A percentile compares a stretch with the other conserved stretches of the same genome.
These are phyloP conservation scores for Crotalus tigris DNA, from an alignment of 2,113 vertebrate species.

Conservation along the genomic window DNA sequence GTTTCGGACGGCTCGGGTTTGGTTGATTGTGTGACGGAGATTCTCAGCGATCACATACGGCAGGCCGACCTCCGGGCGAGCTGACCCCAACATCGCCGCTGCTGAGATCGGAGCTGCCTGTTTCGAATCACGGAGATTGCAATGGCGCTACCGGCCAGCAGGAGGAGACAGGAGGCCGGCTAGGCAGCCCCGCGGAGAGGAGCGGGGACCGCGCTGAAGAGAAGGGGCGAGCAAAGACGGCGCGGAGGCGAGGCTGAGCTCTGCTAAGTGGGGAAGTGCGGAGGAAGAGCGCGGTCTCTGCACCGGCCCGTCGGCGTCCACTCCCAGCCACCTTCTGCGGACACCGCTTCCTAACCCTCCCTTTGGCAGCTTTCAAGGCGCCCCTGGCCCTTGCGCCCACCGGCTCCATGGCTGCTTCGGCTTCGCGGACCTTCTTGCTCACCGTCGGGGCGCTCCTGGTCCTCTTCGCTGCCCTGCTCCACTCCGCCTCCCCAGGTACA, in stretches of 20 bases:
- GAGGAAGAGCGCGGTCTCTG: neutral
- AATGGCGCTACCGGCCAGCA: conserved; percentile 28
- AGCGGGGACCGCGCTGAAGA: neutral
- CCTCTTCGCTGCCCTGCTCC: conserved; percentile 53
- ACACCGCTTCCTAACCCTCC: neutral
- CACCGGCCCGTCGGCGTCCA: neutral
- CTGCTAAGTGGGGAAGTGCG: neutral
- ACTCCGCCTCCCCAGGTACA: conserved; percentile 40
- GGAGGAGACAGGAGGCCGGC: conserved; percentile 54
- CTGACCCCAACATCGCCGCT: neutral
- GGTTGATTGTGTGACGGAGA: neutral
- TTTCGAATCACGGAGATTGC: neutral
- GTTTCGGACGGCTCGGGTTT: neutral
- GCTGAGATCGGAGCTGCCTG: neutral
- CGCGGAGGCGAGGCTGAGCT: neutral
- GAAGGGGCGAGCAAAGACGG: conserved; percentile 1
- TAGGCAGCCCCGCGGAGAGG: conserved; percentile 21
- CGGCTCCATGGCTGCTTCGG: conserved; percentile 56
- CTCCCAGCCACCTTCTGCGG: neutral
- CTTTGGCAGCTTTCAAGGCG: neutral
- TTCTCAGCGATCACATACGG: neutral
- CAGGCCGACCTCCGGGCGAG: neutral
- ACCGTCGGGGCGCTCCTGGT: conserved; percentile 50
- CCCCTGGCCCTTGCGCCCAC: neutral
- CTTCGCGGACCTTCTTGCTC: conserved; percentile 24